Percentiles rank a stretch among this genome's conserved stretches.
Evolutionary conservation across 30 jellyfish, hydroid and myxozoan species (phyloP).

Genomic region (Sanderia malayensis): DNA sequence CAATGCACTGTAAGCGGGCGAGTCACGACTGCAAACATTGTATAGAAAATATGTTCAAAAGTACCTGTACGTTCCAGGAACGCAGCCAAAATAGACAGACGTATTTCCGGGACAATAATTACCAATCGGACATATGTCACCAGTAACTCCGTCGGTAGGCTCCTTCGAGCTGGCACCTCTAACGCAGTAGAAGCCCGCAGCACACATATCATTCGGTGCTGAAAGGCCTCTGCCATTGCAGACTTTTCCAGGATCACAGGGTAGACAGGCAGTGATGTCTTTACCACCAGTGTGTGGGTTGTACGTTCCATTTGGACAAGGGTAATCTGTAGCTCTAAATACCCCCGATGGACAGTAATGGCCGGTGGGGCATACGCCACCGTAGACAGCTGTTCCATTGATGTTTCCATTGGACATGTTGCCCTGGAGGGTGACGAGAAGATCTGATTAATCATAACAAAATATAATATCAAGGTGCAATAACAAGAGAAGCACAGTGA

Average conservation of each 20-base stretch:
- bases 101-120: constrained; percentile 90
- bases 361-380: constrained; percentile 97
- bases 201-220: constrained; percentile 79
- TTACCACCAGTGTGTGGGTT: constrained; percentile 81
- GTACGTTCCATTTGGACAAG: constrained; percentile 90
- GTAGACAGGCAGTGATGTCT: constrained; percentile 49
- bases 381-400: constrained; percentile 64
- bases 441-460: too few species aligned
- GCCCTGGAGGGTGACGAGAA: too few species aligned
- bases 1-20: too few species aligned
- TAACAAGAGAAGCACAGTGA: too few species aligned
- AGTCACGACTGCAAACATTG: too few species aligned
- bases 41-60: too few species aligned
- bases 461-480: too few species aligned
- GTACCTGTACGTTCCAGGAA: constrained; percentile 91
- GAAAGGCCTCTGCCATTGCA: constrained; percentile 85
- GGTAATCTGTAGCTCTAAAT: constrained; percentile 67
- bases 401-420: constrained; percentile 57
- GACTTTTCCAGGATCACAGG: constrained; percentile 83
- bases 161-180: constrained; percentile 60
- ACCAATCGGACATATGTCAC: constrained; percentile 88
- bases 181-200: constrained; percentile 90
- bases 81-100: constrained; percentile 55
- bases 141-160: constrained; percentile 87
- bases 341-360: constrained; percentile 85